phyloP scores from a whole-genome alignment of 2,797 vertebrate genomes.

The Luscinia megarhynchos region DNA sequence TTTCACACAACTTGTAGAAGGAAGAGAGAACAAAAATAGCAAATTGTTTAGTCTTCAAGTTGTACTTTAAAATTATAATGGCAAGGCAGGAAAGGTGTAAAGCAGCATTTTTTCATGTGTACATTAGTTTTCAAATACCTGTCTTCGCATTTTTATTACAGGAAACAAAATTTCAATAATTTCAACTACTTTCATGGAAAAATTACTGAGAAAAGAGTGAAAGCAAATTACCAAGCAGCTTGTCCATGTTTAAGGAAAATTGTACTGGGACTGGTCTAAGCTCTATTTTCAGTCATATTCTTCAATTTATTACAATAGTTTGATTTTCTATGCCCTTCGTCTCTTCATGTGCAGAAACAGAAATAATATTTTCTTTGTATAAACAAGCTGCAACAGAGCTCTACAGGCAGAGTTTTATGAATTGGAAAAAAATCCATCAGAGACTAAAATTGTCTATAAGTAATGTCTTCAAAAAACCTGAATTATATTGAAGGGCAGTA shows the following conservation, averaged over 20 bases:
- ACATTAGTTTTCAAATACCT: background rate
- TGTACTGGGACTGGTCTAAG: background rate
- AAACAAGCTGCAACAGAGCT: background rate
- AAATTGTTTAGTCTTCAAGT: background rate
- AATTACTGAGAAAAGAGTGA: background rate
- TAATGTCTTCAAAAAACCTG: background rate
- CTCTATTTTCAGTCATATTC: background rate
- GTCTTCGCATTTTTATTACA: background rate
- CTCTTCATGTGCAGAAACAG: background rate
- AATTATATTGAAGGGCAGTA: background rate
- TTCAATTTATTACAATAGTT: background rate
- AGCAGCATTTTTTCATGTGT: background rate
- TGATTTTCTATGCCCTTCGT: background rate
- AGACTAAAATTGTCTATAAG: background rate
- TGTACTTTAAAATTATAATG: background rate
- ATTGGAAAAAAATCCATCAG: background rate
- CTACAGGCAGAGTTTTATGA: background rate
- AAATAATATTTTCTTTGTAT: background rate
- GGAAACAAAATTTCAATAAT: background rate
- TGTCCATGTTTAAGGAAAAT: background rate
- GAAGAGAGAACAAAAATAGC: background rate
- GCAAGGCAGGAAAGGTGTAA: background rate
- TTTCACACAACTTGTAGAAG: background rate
- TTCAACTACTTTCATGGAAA: background rate
- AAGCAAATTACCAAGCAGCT: background rate